Evolutionary conservation across 37 sponge, comb jelly and placozoan species (phyloP), one percentile per base, ranked within the genome.

Genomic region (Spongia lamella): DNA sequence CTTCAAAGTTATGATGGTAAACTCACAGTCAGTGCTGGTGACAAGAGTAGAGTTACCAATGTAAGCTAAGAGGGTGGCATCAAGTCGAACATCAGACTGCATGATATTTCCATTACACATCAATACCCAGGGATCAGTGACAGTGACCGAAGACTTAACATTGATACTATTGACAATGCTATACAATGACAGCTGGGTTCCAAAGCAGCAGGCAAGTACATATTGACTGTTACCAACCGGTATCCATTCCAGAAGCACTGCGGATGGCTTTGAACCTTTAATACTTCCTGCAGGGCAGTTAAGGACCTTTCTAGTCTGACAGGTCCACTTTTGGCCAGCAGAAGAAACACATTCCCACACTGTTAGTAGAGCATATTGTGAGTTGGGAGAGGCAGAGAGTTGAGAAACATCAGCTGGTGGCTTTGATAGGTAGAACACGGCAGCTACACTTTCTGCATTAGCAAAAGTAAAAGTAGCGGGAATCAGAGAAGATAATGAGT

Each of bases 331-430:
- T 4, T 80, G 64, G 6, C 91, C 88, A n/a, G 91, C 91, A 9
- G 86, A 73, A 11, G 91, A 90, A 56, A 90, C 88, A 53, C 95
- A 90, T 73, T 94, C 91, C 84, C 81, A 94, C 9, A 94, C 47
- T 2, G 91, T 65, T 15, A 94, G 88, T 20, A 78, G 34, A 24
- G 78, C 70, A n/a, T 85, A 56, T 53, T 70, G 60, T 13, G 17
- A 3, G 21, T 70, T 50, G 54, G 51, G 53, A 11, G 36, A 38
- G 29, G 69, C 29, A 3, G 31, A 3, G 6, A 14, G 53, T 5
- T 33, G 16, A 53, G 54, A 3, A 16, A 26, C 19, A 51, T 39
- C 43, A 56, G 4, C 9, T n/a, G 66, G 25, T 16, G 88, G 77
- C 59, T 77, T 67, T 21, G 61, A 40, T 9, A 86, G 83, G 37